Evolutionary conservation across 2,888 invertebrate species (phyloP).

Genomic region (Diplazon laetatorius): DNA sequence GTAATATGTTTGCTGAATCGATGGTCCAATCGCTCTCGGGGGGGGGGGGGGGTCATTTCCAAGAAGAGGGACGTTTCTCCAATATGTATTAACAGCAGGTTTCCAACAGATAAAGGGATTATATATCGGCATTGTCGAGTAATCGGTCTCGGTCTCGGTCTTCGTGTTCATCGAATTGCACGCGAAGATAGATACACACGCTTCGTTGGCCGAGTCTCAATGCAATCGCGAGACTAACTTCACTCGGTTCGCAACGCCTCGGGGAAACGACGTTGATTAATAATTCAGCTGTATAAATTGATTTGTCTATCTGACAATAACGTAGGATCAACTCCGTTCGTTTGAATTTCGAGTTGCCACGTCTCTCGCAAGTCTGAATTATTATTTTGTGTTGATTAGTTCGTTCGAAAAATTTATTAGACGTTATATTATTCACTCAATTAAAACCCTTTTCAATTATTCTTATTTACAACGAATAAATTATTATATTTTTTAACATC

Average conservation of each 20-base stretch:
- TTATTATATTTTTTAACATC: no score
- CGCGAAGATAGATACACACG: conserved; percentile 8
- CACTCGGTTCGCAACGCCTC: neutral
- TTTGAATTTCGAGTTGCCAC: neutral
- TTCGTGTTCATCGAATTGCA: conserved; percentile 16
- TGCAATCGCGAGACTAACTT: neutral
- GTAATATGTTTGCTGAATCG: neutral
- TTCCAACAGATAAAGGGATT: conserved; percentile 23
- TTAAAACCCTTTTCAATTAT: no score
- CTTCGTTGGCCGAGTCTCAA: conserved; percentile 17
- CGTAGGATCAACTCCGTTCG: neutral
- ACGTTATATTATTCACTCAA: no score
- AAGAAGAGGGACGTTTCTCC: conserved; percentile 10
- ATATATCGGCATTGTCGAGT: conserved; percentile 18
- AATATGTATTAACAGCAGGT: conserved; percentile 8
- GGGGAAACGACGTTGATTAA: neutral
- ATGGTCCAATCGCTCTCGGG: neutral
- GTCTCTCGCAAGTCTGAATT: neutral
- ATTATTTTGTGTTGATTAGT: no score
- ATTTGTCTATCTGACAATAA: neutral
- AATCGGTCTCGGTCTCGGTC: conserved; percentile 14
- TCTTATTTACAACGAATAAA: no score
- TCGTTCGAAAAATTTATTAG: no score
- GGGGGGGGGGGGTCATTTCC: neutral
- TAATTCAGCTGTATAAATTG: neutral